phyloP scores from a whole-genome alignment of 2,797 vertebrate genomes.

The Diglossa cyanea region DNA sequence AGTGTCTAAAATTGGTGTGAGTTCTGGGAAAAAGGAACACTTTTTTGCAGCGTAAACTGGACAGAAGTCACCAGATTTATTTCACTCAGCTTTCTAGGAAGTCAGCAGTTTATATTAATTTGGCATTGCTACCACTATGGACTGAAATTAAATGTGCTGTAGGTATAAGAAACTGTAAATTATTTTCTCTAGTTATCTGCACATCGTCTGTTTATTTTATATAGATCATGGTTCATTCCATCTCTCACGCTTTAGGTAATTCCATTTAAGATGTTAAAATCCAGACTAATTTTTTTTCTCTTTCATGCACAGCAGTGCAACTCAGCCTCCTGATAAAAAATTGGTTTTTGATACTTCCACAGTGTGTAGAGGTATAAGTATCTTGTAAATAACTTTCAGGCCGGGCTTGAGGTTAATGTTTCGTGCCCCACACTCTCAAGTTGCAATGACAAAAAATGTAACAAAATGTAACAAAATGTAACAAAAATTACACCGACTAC shows the following conservation, averaged over 20 bases:
- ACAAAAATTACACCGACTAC: not conserved
- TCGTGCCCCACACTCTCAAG: not conserved
- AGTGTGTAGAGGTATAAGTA: not conserved
- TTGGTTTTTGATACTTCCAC: not conserved
- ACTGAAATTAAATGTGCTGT: not conserved
- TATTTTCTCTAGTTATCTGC: not conserved
- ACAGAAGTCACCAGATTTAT: not conserved
- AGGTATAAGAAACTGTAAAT: not conserved
- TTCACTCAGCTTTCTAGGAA: not conserved
- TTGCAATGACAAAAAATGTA: not conserved
- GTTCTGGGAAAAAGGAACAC: not conserved
- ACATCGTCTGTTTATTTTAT: not conserved
- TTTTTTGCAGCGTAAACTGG: not conserved
- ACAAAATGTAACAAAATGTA: not conserved
- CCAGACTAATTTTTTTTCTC: not conserved
- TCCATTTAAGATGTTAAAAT: not conserved
- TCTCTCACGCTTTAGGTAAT: not conserved
- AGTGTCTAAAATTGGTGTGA: not conserved
- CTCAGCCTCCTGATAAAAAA: not conserved
- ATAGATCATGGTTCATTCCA: not conserved
- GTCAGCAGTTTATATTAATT: not conserved
- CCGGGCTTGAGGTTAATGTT: not conserved
- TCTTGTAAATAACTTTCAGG: not conserved
- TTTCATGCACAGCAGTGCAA: not conserved
- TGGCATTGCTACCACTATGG: not conserved